Conservation (phyloP, 2,113 vertebrate species). For the Pelecanoides urinatrix region DNA sequence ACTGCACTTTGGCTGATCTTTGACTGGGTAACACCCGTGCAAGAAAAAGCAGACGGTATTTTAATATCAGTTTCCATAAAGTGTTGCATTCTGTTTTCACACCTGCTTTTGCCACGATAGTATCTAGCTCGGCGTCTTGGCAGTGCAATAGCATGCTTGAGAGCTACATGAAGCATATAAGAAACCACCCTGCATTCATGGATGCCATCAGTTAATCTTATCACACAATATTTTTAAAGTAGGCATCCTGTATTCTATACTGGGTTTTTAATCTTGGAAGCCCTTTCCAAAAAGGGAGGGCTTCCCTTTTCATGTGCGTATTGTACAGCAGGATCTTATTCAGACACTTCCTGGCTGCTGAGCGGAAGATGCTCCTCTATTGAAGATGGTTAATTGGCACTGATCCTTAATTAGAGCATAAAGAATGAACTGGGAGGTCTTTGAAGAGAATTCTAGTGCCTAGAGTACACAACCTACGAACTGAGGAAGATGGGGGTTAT, state of each 20-base stretch:
- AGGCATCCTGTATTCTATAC: constrained; percentile 37
- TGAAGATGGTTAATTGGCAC: constrained; percentile 67
- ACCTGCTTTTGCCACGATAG: not conserved
- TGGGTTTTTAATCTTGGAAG: constrained; percentile 46
- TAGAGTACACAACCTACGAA: constrained; percentile 45
- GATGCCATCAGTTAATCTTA: not conserved
- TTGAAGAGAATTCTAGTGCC: constrained; percentile 52
- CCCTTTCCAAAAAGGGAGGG: constrained; percentile 36
- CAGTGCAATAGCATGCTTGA: not conserved
- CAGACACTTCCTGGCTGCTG: constrained; percentile 66
- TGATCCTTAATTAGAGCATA: constrained; percentile 62
- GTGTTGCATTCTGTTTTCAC: not conserved
- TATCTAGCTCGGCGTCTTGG: not conserved
- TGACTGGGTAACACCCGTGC: not conserved
- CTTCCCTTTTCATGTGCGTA: constrained; percentile 47
- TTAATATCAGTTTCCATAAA: not conserved
- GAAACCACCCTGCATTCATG: not conserved
- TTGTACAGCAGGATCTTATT: constrained; percentile 60
- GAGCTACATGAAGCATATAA: not conserved
- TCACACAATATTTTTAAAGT: constrained; percentile 28
- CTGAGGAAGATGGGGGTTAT: constrained; percentile 46
- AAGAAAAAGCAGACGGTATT: not conserved
- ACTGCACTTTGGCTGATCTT: not conserved
- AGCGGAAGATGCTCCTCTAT: constrained; percentile 68
- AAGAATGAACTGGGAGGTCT: constrained; percentile 66